phyloP scores from a whole-genome alignment of 2,797 vertebrate genomes.

The Lepilemur ruficaudatus region DNA sequence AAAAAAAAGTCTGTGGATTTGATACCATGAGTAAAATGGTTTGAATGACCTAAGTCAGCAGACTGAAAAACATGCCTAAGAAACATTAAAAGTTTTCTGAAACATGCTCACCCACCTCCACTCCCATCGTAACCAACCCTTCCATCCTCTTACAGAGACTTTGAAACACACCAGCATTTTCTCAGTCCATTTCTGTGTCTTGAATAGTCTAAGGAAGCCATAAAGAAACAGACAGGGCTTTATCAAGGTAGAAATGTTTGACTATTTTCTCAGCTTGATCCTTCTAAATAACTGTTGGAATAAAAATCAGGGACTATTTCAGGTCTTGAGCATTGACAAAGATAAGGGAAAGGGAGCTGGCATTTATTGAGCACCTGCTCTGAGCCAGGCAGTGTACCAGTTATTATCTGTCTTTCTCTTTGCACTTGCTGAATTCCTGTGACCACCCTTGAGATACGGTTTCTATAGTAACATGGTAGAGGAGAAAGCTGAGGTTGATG shows the following conservation, averaged over 20 bases:
- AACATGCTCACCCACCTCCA: background rate
- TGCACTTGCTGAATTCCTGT: background rate
- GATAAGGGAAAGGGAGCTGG: background rate
- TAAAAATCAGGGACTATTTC: background rate
- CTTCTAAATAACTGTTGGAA: background rate
- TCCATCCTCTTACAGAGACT: background rate
- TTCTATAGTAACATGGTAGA: background rate
- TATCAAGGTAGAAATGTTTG: background rate
- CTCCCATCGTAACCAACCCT: too few species aligned
- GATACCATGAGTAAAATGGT: background rate
- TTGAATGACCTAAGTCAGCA: background rate
- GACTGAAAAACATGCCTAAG: background rate
- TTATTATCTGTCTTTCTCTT: background rate
- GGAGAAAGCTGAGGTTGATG: background rate
- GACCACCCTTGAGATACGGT: background rate
- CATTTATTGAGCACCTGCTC: background rate
- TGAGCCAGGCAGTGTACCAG: background rate
- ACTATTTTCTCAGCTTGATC: background rate
- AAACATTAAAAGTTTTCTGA: background rate
- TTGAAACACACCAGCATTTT: background rate
- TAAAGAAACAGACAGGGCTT: background rate
- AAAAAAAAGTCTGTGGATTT: background rate
- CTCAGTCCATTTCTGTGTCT: background rate
- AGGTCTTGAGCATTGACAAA: background rate
- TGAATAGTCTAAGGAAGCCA: background rate